Percentiles rank a stretch among this genome's conserved stretches.
phyloP scores from a whole-genome alignment of 2,888 invertebrate genomes.

The Marasmarcha lunaedactyla region DNA sequence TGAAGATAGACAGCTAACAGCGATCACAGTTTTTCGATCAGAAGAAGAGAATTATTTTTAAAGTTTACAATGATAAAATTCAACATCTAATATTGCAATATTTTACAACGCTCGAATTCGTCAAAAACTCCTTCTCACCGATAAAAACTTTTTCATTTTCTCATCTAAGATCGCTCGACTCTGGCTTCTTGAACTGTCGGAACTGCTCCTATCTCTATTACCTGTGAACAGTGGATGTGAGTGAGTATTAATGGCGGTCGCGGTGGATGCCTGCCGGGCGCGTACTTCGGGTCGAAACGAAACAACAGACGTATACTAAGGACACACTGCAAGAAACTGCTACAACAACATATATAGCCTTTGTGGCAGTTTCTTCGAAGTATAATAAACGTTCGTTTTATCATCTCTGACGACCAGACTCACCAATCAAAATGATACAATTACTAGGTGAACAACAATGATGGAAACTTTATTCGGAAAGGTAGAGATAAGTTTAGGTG shows the following conservation, averaged over 20 bases:
- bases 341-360: background rate
- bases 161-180: constrained; percentile 90
- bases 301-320: too few species aligned
- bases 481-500: constrained; percentile 58
- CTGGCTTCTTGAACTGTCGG: constrained; percentile 77
- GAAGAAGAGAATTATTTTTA: constrained; percentile 42
- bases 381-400: too few species aligned
- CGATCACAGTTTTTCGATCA: constrained; percentile 50
- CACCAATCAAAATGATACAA: background rate
- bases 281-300: background rate
- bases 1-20: constrained; percentile 28
- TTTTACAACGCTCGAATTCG: constrained; percentile 48
- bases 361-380: too few species aligned
- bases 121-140: constrained; percentile 76
- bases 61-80: constrained; percentile 36
- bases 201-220: constrained; percentile 75
- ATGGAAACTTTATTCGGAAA: constrained; percentile 28
- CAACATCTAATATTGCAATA: constrained; percentile 57
- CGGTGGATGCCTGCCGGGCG: constrained; percentile 28
- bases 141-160: constrained; percentile 94
- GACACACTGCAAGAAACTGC: constrained; percentile 6
- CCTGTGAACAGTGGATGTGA: constrained; percentile 64
- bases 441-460: constrained; percentile 29
- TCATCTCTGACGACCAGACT: too few species aligned
- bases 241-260: constrained; percentile 29